Evolutionary conservation across 1,140 invertebrate species (phyloP).

Genomic region (Grapholita molesta): DNA sequence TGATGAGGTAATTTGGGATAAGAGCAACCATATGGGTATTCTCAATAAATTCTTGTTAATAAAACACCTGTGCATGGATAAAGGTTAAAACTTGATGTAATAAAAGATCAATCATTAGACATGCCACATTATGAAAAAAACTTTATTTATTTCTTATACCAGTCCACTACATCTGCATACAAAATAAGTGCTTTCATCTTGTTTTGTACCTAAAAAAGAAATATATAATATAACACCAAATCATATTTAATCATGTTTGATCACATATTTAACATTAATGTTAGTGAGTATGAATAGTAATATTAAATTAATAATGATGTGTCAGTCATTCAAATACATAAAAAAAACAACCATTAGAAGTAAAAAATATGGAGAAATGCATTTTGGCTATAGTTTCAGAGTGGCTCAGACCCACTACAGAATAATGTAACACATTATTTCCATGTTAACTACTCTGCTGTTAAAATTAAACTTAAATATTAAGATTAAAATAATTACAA

Average conservation of each 20-base stretch:
- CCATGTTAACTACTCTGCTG: neutral
- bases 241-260: neutral
- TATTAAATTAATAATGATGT: neutral
- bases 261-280: neutral
- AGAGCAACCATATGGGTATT: too few species aligned
- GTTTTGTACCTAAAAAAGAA: constrained; percentile 57
- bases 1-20: too few species aligned
- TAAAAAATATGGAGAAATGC: constrained; percentile 9
- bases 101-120: constrained; percentile 28
- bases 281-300: constrained; percentile 7
- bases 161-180: constrained; percentile 49
- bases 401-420: neutral
- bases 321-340: constrained; percentile 15
- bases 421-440: neutral
- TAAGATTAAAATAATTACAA: neutral
- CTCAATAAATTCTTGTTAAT: too few species aligned
- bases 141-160: constrained; percentile 54
- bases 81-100: neutral
- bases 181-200: constrained; percentile 52
- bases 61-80: too few species aligned
- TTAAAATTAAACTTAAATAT: constrained; percentile 5
- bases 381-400: neutral
- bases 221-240: constrained; percentile 36
- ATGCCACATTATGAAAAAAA: constrained; percentile 42
- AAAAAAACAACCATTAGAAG: neutral